Evolutionary conservation across 1,140 invertebrate species (phyloP).

Genomic region (Euura lappo): DNA sequence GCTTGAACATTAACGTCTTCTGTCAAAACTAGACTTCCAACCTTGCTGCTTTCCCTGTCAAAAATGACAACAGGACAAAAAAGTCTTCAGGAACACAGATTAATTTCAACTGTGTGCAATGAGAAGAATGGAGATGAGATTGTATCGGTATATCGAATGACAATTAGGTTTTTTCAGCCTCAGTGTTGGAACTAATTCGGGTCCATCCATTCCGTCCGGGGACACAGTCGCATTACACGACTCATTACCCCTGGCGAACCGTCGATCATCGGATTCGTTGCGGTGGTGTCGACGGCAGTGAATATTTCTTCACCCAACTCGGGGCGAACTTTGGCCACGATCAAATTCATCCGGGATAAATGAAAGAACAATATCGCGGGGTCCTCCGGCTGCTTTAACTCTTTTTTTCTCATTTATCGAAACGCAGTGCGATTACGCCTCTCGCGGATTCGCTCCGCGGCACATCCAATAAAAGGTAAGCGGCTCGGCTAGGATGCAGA

Average conservation of each 20-base stretch:
- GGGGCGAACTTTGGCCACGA: background rate
- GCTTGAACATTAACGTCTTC: no score
- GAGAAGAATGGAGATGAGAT: background rate
- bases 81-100: background rate
- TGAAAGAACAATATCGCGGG: background rate
- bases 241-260: conserved; percentile 1
- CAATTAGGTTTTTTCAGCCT: background rate
- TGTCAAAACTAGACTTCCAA: no score
- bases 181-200: background rate
- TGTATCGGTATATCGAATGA: background rate
- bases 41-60: no score
- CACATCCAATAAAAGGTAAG: background rate
- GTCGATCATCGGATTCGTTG: conserved; percentile 8
- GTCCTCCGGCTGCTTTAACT: background rate
- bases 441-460: background rate
- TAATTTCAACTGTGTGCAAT: background rate
- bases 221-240: conserved; percentile 6
- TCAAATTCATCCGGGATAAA: no score
- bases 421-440: no score
- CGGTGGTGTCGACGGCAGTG: background rate
- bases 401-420: no score
- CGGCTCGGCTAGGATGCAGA: background rate
- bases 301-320: background rate
- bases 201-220: background rate
- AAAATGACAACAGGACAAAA: no score